Evolutionary conservation across 2,888 invertebrate genomes (phyloP), one percentile per base, ranked within the genome.

Genomic region (Stenchaetothrips biformis): DNA sequence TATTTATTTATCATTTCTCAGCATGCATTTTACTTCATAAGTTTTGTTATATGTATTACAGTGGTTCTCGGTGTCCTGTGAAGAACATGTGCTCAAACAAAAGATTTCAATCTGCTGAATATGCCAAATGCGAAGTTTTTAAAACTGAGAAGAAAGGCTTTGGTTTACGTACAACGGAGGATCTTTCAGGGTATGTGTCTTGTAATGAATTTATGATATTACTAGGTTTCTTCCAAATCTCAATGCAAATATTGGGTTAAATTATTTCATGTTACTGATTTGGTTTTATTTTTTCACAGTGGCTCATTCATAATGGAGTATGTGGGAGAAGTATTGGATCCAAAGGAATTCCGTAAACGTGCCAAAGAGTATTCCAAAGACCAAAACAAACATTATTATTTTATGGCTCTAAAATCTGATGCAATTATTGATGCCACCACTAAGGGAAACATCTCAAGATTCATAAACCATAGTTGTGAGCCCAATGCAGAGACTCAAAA

Each of bases 401-500:
- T 99, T 87, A 99, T 99, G 98, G 95, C 98, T 0, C 88, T 99
- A 78, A 93, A 96, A 85, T 94, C 95, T 0, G 97, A 98, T 87
- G 93, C 95, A 82, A 93, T 96, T 81, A 99, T 99, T 82, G 99
- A 99, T 88, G 99, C 99, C 2, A 99, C 99, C 0, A 88, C 91
- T 84, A 97, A 95, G 87, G 99, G 99, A 53, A 99, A 98, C 86
- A 92, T 96, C 81, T 98, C 99, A 0, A 90, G 99, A 74, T 99
- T 99, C 86, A 98, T 99, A 84, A 99, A 99, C 87, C 99, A 99
- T 86, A 98, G 98, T 78, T 99, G 99, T 86, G 97, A 98, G 84
- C 99, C 99, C 0, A 99, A 99, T 87, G 95, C 98, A 6, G 97
- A 97, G 88, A 99, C 99, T 0, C 98, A 99, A 88, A 99, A 99